Percentiles rank a stretch among this genome's conserved stretches.
These are phyloP conservation scores for Gopherus evgoodei DNA, from an alignment of 2,113 vertebrate genomes.

Conservation along the genomic window DNA sequence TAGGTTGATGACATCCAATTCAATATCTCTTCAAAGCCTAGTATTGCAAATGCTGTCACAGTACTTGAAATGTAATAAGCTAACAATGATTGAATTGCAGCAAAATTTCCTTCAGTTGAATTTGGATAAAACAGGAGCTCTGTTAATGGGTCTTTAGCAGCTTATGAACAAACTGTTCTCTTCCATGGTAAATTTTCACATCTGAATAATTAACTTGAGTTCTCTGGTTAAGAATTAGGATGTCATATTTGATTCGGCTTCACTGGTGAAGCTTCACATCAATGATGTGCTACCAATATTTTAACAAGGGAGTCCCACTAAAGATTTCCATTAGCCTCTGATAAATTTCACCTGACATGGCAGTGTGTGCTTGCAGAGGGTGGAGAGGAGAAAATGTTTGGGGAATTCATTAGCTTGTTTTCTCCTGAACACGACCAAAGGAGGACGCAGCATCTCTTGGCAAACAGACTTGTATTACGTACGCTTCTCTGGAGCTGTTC, in stretches of 20 bases:
- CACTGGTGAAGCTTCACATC: background rate
- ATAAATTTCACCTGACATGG: background rate
- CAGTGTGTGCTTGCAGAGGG: background rate
- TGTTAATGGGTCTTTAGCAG: background rate
- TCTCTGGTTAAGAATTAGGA: background rate
- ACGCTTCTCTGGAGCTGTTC: background rate
- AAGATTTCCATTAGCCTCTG: background rate
- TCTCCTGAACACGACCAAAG: background rate
- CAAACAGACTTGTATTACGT: background rate
- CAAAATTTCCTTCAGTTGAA: constrained; percentile 40
- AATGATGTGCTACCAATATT: background rate
- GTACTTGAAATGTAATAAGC: background rate
- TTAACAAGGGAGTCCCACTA: background rate
- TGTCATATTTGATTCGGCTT: background rate
- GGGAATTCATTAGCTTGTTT: background rate
- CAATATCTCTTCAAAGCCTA: constrained; percentile 34
- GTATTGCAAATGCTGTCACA: background rate
- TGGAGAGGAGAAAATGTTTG: background rate
- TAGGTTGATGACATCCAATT: constrained; percentile 26
- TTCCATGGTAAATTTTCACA: background rate
- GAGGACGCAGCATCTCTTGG: background rate
- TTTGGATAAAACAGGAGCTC: background rate
- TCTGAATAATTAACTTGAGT: background rate
- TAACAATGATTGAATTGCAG: background rate
- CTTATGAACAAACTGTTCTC: background rate